A percentile compares a stretch with the other conserved stretches of the same genome.
Conservation (phyloP, 2,113 vertebrate species). For the Vimba vimba region DNA sequence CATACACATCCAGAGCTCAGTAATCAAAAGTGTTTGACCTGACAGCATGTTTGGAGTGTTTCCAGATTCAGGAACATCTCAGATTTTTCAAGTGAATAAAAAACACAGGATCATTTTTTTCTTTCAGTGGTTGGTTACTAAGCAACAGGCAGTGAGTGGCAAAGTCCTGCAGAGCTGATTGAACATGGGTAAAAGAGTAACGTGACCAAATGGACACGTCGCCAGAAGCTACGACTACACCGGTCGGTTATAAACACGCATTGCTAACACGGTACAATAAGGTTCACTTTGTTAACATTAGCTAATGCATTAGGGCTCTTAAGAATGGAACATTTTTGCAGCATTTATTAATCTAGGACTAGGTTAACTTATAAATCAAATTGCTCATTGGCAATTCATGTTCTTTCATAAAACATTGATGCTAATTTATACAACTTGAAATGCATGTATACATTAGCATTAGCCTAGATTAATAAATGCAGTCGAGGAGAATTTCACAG, state of each 20-base stretch:
- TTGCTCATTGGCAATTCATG: background rate
- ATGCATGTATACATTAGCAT: background rate
- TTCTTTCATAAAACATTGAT: background rate
- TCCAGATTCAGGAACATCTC: constrained; percentile 8
- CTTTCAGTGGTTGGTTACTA: constrained; percentile 73
- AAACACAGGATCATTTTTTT: constrained; percentile 56
- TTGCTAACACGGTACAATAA: background rate
- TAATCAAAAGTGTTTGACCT: background rate
- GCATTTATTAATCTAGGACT: background rate
- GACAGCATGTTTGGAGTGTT: constrained; percentile 3
- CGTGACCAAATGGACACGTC: constrained; percentile 31
- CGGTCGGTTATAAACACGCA: background rate
- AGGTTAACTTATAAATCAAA: background rate
- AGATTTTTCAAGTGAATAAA: constrained; percentile 50
- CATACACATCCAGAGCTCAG: background rate
- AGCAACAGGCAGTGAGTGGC: constrained; percentile 70
- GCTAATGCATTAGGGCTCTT: background rate
- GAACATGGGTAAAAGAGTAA: constrained; percentile 65
- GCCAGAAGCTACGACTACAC: background rate
- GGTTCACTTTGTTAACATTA: background rate
- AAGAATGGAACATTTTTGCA: background rate
- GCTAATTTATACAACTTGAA: background rate
- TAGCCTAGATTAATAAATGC: background rate
- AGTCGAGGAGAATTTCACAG: background rate
- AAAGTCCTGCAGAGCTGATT: constrained; percentile 67